Evolutionary conservation across 2,113 vertebrate species (phyloP), one percentile per base, ranked within the genome.

Genomic region (Mustelus asterias): DNA sequence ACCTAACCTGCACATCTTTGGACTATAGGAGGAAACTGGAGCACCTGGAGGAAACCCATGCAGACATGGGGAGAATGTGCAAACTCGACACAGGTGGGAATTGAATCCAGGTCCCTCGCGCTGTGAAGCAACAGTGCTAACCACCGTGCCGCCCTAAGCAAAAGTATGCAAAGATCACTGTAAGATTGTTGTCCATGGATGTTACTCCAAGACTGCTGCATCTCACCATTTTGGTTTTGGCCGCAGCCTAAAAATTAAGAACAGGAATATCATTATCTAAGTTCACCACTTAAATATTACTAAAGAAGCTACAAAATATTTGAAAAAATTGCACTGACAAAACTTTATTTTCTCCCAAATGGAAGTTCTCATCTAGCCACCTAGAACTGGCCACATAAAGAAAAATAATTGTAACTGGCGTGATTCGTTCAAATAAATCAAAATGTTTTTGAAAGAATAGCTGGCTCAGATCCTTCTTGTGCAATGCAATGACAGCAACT

Each of bases 371-470:
- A 90, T 13, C 8, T 2, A 37, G 60, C 60, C 89, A 93, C 86
- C 60, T 33, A 89, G 54, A 54, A 48, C 24, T 58, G 48, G 48
- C 48, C 54, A 5, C 48, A 58, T 58, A 10, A 16, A 89, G 54
- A 89, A 89, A 58, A 85, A 60, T 9, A 89, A 58, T 89, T 86
- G 48, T 26, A 89, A 89, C 60, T 93, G 60, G 89, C 33, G n/a
- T 93, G 89, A 93, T 37, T 65, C 65, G 60, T 37, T 93, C 89
- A 65, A 93, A 67, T 93, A 93, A 93, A 65, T 93, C 89, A 93
- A 65, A 92, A 67, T 65, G 60, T 93, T 65, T 60, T 93, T 93
- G 60, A 93, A 37, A 65, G 33, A 93, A 67, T 93, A 14, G 60
- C 60, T 67, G 89, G 89, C 60, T 93, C 16, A 67, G 89, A 67